phyloP scores from a whole-genome alignment of 2,113 vertebrate genomes.

The Aspidoscelis tigris region DNA sequence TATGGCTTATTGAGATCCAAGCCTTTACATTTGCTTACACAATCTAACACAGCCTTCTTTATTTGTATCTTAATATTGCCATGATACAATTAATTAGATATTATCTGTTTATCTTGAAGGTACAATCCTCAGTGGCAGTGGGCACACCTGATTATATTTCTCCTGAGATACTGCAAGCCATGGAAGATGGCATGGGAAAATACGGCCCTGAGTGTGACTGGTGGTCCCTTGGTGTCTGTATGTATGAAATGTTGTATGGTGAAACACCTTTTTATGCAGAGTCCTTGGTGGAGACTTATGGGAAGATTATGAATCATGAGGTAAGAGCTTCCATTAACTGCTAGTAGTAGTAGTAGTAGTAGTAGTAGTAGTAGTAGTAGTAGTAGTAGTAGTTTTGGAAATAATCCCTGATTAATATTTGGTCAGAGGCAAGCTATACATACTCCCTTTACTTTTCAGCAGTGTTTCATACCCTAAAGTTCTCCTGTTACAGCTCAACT shows the following conservation, averaged over 20 bases:
- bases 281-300: conserved; percentile 95
- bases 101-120: conserved; percentile 73
- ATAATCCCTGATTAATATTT: too few species aligned
- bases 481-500: background rate
- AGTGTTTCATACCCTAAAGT: background rate
- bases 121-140: conserved; percentile 95
- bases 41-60: background rate
- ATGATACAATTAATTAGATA: background rate
- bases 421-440: too few species aligned
- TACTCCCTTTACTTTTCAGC: background rate
- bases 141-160: conserved; percentile 98
- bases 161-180: conserved; percentile 96
- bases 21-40: background rate
- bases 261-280: conserved; percentile 97
- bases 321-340: conserved; percentile 67
- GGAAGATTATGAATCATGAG: conserved; percentile 99
- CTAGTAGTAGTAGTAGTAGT: too few species aligned
- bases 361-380: too few species aligned
- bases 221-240: conserved; percentile 97
- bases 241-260: conserved; percentile 97
- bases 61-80: conserved; percentile 9
- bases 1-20: background rate
- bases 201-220: conserved; percentile 97
- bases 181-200: conserved; percentile 97
- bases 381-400: too few species aligned